A percentile compares a stretch with the other conserved stretches of the same genome.
phyloP scores from a whole-genome alignment of 2,797 vertebrate genomes.

The Sphenodon punctatus region DNA sequence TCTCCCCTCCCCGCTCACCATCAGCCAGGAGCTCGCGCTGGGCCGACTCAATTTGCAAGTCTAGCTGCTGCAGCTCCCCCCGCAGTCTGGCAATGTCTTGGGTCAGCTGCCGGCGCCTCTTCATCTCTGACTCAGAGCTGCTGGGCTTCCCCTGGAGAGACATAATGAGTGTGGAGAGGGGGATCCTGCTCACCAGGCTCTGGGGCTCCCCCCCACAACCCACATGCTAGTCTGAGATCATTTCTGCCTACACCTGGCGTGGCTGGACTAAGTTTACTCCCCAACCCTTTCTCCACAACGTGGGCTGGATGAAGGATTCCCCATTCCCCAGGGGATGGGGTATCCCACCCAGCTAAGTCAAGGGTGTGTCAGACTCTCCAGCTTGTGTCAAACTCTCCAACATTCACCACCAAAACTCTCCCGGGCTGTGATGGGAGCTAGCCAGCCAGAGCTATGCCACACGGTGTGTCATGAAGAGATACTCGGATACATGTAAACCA shows the following conservation, averaged over 20 bases:
- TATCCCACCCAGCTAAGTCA: no score
- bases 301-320: background rate
- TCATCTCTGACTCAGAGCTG: background rate
- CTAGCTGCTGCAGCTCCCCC: constrained; percentile 53
- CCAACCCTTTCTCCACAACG: background rate
- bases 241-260: no score
- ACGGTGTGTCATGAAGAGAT: no score
- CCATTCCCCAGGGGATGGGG: background rate
- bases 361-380: no score
- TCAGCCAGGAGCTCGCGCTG: constrained; percentile 46
- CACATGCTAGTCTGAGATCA: no score
- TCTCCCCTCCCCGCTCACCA: constrained; percentile 20
- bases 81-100: constrained; percentile 6
- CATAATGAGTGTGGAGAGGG: background rate
- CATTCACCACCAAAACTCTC: no score
- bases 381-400: no score
- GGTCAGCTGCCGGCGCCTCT: constrained; percentile 48
- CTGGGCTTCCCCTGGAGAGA: background rate
- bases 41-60: constrained; percentile 52
- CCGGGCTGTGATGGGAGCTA: no score
- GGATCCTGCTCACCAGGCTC: no score
- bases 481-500: no score
- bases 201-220: background rate
- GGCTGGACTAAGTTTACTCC: no score
- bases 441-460: no score